Base-by-base conservation (phyloP, 2,888 invertebrate genomes). In the Eupithecia tripunctaria region DNA sequence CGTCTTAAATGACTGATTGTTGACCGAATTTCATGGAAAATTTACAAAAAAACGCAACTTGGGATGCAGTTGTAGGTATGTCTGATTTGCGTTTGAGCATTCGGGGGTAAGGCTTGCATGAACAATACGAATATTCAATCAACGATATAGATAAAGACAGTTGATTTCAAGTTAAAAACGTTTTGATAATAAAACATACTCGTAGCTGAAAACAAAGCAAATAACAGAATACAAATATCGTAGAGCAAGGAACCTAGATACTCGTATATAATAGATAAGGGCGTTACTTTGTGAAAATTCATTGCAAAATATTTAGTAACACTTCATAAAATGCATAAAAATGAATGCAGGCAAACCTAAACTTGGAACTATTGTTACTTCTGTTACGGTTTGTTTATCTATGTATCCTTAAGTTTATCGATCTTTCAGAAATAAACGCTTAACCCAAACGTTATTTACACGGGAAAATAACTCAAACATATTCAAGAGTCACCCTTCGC, bases 401-500 rank as follows among this genome's bases (percentile, higher is more conserved):
- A 18, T 7, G 15, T 43, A 47, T 8, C 1, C 21, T 51, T 51
- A 51, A 8, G 2, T 51, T 51, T 14, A 60, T 29, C 36, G 27
- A 63, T 32, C 18, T n/a, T 7, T 2, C 14, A 38, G 14, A 10
- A 64, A 38, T 64, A 64, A 64, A n/a, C 32, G n/a, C 38, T 38
- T 36, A 64, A 63, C 36, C 18, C n/a, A 1, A 63, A 15, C n/a
- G 1, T 63, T 63, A 63, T 32, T 36, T 63, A 63, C 62, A 63
- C 62, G 29, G 18, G 62, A 32, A 63, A 36, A 63, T 63, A 63
- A 36, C 64, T 67, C 8, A 67, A 69, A 63, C n/a, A 36, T 41
- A 60, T 66, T 62, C 62, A 68, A 62, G 59, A 71, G 41, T 27
- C 21, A 60, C 62, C 66, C 60, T 62, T 68, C 73, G 63, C 41